Evolutionary conservation across 2,888 invertebrate species (phyloP), one percentile per base, ranked within the genome.

Genomic region (Tortrix viridana): DNA sequence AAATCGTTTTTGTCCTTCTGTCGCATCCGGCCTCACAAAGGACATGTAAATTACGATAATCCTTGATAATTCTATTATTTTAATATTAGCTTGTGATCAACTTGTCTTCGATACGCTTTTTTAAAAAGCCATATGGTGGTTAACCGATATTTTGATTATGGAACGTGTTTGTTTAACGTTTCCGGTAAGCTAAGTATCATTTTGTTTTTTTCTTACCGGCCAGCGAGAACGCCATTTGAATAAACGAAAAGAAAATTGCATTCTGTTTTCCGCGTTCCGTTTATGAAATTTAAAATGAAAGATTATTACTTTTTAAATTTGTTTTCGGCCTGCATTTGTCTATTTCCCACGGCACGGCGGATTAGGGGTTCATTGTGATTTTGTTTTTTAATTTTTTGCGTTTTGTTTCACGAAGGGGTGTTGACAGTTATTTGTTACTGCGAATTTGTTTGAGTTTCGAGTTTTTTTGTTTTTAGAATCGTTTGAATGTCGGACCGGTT

Each of bases 261-360:
- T 50, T 63, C 48, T 52, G 52, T 46, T 58, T 58, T 59, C 49
- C 68, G 65, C 63, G 65, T 67, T 67, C 59, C 57, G 57, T 72
- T 71, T 74, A 69, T 59, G 68, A 76, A 77, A 77, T 74, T 70
- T 68, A 71, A 75, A 76, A 77, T 79, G 81, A 86, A 88, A 85
- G 86, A 86, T 85, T 89, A 90, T 90, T 89, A 88, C 90, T 83
- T 89, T 92, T 91, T 88, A 89, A 91, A 91, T 91, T 91, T 89
- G 90, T 91, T 91, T 89, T 88, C 83, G 88, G 89, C 87, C 88
- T 88, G 85, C 89, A 89, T 88, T 87, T 87, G 88, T 83, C 80
- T 79, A 83, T 84, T 86, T 92, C 91, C 91, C 92, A 91, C 91
- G 91, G 85, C 84, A 77, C 70, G 72, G 63, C 73, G 90, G 90